These are phyloP conservation scores for Drosophila insularis DNA, from an alignment of 1,140 invertebrate species.

Conservation along the genomic window DNA sequence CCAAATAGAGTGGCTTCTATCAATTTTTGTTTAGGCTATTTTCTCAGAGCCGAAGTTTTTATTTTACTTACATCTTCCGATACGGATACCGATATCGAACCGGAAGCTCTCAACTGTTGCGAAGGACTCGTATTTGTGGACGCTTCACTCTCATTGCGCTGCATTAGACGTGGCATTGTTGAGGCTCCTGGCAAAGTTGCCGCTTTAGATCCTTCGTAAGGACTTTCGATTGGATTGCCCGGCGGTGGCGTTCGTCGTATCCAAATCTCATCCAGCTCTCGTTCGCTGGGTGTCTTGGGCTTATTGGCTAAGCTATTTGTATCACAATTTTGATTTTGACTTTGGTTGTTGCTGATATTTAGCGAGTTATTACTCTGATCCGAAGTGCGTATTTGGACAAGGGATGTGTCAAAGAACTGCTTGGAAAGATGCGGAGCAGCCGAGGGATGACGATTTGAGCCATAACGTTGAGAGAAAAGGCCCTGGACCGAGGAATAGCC, in stretches of 20 bases:
- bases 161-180: constrained; percentile 60
- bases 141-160: constrained; percentile 55
- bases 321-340: constrained; percentile 75
- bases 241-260: constrained; percentile 46
- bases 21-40: neutral
- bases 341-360: constrained; percentile 70
- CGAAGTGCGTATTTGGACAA: constrained; percentile 91
- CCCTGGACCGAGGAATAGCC: constrained; percentile 84
- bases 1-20: neutral
- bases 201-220: neutral
- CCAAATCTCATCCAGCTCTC: constrained; percentile 76
- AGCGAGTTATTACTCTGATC: constrained; percentile 86
- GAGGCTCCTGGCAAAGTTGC: constrained; percentile 29
- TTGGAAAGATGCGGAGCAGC: constrained; percentile 87
- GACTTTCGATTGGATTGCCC: neutral
- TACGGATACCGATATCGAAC: constrained; percentile 62
- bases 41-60: too few relatives aligned
- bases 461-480: constrained; percentile 79
- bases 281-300: constrained; percentile 63
- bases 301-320: constrained; percentile 60
- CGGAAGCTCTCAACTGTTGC: constrained; percentile 52
- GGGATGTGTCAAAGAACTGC: constrained; percentile 90
- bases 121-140: constrained; percentile 55
- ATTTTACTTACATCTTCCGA: constrained; percentile 76
- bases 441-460: constrained; percentile 61